Base-by-base conservation (phyloP, 2,797 vertebrate species). In the Onychomys torridus region DNA sequence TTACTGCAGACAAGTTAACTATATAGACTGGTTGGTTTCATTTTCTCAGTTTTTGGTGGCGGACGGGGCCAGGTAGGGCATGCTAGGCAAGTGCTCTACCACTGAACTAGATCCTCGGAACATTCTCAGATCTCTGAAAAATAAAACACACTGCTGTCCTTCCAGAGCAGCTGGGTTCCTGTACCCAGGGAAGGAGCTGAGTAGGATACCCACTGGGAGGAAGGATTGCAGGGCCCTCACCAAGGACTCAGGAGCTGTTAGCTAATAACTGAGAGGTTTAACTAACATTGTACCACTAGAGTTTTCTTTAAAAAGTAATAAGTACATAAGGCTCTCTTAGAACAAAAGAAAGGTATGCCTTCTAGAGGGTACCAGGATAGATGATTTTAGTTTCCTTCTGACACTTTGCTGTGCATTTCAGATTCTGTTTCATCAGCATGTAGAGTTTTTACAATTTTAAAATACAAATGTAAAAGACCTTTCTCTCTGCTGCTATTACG, bases 401-500 rank as follows among this genome's bases (percentile, higher is more conserved):
- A 49, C 1, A 2, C 19, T 71, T 37, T 6, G 0, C 11, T 32
- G 29, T 11, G 1, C 5, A n/a, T 25, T 75, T 67, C 59, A 32
- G 2, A n/a, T 57, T 37, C 55, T 86, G 73, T 4, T 12, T 1
- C 0, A 14, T 32, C 10, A 2, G 55, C 37, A 9, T 0, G 21
- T 4, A 32, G 0, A 8, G 49, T 52, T 40, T 75, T 79, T 11
- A 57, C 17, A 17, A 37, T 40, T 59, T 59, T 43, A 19, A 10
- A 29, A 21, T 0, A 10, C 34, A 16, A 17, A 27, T 11, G 10
- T 12, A 9, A 4, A 27, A 23, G 85, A 10, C 79, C 63, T 55
- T 16, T 12, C 40, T 43, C 16, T 23, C 21, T 4, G 19, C 73
- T 0, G 63, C 43, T 37, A 1, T 2, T 40, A 0, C 0, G 63